These are phyloP conservation scores for Gastrophryne carolinensis DNA, from an alignment of 2,797 vertebrate species.

Conservation along the genomic window DNA sequence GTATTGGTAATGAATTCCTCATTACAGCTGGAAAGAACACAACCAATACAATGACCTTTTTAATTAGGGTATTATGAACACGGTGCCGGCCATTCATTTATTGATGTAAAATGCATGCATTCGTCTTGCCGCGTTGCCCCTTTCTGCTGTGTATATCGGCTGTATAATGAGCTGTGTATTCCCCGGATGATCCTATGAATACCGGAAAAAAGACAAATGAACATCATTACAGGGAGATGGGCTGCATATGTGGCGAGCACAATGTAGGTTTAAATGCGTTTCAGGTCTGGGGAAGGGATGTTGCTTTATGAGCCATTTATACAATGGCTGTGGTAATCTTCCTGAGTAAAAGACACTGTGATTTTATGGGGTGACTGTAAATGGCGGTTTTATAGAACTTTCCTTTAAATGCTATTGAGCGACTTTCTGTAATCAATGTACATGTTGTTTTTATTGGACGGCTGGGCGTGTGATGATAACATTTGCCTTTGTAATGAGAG, in stretches of 20 bases:
- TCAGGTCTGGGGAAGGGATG: background rate
- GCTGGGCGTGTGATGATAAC: constrained; percentile 8
- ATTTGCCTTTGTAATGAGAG: background rate
- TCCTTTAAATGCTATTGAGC: background rate
- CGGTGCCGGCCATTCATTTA: constrained; percentile 3
- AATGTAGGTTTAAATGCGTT: background rate
- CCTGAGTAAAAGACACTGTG: background rate
- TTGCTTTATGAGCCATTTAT: constrained; percentile 1
- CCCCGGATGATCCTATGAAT: background rate
- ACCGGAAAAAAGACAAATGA: background rate
- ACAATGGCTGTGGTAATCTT: background rate
- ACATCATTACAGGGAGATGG: background rate
- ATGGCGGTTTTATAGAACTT: constrained; percentile 1
- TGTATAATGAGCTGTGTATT: background rate
- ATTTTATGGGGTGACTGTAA: constrained; percentile 15
- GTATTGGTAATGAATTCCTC: constrained; percentile 24
- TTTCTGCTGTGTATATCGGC: background rate
- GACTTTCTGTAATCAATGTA: background rate
- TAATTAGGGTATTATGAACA: constrained; percentile 28
- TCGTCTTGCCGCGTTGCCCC: background rate
- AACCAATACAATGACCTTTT: constrained; percentile 35
- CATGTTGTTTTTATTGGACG: constrained; percentile 6
- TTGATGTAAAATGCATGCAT: constrained; percentile 2
- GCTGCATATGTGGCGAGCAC: background rate
- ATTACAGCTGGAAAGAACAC: constrained; percentile 24